These are phyloP conservation scores for Apogon talboti DNA, from an alignment of 2,797 vertebrate species.

Conservation along the genomic window DNA sequence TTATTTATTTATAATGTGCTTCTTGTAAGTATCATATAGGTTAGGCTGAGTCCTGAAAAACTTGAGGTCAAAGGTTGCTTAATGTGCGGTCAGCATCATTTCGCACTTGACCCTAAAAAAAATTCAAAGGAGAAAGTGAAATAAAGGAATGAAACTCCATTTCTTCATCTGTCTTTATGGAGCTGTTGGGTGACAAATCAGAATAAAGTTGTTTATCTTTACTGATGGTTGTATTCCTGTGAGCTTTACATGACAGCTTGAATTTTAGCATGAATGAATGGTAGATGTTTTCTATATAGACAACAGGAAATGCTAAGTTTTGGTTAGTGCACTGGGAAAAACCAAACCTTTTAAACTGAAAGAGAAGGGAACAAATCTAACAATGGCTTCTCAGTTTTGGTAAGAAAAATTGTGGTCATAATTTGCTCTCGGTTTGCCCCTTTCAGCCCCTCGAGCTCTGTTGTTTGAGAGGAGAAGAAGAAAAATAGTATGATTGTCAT, in stretches of 20 bases:
- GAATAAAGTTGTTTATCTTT: slow-evolving; percentile 36
- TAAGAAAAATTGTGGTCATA: neutral
- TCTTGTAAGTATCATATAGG: slow-evolving; percentile 29
- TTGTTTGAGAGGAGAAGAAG: slow-evolving; percentile 14
- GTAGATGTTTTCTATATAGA: slow-evolving; percentile 38
- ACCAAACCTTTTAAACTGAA: neutral
- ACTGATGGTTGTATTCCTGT: slow-evolving; percentile 18
- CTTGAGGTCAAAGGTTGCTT: slow-evolving; percentile 19
- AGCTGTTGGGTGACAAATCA: neutral
- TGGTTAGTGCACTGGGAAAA: neutral
- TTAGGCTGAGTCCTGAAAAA: slow-evolving; percentile 42
- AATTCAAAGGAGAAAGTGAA: too few species aligned
- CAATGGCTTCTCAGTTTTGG: neutral
- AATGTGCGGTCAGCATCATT: slow-evolving; percentile 18
- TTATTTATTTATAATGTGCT: neutral
- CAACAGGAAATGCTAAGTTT: slow-evolving; percentile 11
- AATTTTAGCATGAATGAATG: slow-evolving; percentile 28
- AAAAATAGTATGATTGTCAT: slow-evolving; percentile 64
- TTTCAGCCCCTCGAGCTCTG: neutral
- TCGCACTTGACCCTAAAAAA: slow-evolving; percentile 2
- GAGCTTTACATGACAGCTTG: slow-evolving; percentile 16
- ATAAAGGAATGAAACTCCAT: neutral
- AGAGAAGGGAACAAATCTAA: neutral
- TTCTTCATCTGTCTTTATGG: neutral
- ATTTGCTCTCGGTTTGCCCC: too few species aligned